A percentile compares a stretch with the other conserved stretches of the same genome.
Conservation (phyloP, 2,113 vertebrate genomes). For the Aegotheles bennettii region DNA sequence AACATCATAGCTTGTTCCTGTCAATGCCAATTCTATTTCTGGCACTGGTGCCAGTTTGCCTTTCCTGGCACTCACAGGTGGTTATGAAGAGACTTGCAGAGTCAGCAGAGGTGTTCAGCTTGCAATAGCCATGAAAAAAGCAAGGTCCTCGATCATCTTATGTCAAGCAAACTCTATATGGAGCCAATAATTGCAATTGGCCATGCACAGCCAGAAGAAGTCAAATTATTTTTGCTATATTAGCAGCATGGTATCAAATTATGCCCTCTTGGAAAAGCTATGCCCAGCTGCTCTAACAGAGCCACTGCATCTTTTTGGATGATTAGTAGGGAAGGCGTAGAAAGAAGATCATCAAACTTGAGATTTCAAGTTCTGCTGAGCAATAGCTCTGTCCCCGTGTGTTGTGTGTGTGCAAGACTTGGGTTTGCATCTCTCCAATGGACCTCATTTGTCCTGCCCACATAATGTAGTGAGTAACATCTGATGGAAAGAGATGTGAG, state of each 20-base stretch:
- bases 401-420: not conserved
- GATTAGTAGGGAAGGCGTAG: not conserved
- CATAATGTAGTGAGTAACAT: fast-evolving
- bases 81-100: not conserved
- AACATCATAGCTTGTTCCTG: fast-evolving
- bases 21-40: fast-evolving
- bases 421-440: not conserved
- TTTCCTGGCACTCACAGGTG: not conserved
- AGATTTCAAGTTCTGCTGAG: not conserved
- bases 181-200: not conserved
- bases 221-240: not conserved
- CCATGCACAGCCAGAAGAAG: not conserved
- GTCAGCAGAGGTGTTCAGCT: not conserved
- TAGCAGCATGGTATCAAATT: not conserved
- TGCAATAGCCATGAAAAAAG: not conserved
- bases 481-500: not conserved
- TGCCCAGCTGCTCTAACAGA: not conserved
- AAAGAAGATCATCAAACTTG: not conserved
- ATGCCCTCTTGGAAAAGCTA: not conserved
- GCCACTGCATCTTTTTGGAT: not conserved
- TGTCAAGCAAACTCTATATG: not conserved
- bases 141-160: not conserved
- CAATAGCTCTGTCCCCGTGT: not conserved
- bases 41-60: not conserved
- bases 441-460: not conserved